Conservation (phyloP, 2,888 invertebrate genomes). For the Leptinotarsa juncta region DNA sequence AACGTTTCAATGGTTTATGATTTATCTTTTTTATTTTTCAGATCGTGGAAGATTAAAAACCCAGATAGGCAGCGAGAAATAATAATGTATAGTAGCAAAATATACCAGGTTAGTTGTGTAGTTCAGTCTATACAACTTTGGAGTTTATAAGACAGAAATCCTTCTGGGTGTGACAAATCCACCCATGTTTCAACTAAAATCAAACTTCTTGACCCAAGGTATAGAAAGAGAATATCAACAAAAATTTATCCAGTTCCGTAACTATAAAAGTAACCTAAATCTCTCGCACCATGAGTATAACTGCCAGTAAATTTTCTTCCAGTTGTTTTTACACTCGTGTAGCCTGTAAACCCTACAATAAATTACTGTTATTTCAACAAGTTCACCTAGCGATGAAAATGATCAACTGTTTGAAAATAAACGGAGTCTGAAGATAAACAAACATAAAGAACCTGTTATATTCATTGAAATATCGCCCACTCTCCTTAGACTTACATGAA, state of each 20-base stretch:
- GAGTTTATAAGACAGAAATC: too few relatives aligned
- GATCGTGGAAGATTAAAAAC: too few relatives aligned
- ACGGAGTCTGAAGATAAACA: slow-evolving; percentile 1
- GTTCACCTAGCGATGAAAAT: slow-evolving; percentile 4
- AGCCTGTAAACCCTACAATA: not conserved
- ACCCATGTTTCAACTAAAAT: too few relatives aligned
- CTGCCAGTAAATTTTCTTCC: not conserved
- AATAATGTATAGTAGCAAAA: too few relatives aligned
- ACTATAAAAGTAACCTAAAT: not conserved
- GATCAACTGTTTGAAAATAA: slow-evolving; percentile 11
- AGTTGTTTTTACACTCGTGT: not conserved
- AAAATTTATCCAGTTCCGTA: not conserved
- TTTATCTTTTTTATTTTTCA: too few relatives aligned
- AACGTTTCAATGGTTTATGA: too few relatives aligned
- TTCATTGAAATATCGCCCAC: slow-evolving; percentile 2
- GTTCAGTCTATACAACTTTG: too few relatives aligned
- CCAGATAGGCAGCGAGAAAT: too few relatives aligned
- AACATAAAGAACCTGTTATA: slow-evolving; percentile 1
- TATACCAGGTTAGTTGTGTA: too few relatives aligned
- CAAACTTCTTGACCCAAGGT: not conserved
- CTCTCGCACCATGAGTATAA: not conserved
- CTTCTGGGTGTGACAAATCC: too few relatives aligned
- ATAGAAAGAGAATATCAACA: not conserved
- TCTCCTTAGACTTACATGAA: not conserved
- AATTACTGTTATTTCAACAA: slow-evolving; percentile 10